A percentile compares a stretch with the other conserved stretches of the same genome.
Evolutionary conservation across 2,113 vertebrate species (phyloP).

Genomic region (Oncorhynchus keta): DNA sequence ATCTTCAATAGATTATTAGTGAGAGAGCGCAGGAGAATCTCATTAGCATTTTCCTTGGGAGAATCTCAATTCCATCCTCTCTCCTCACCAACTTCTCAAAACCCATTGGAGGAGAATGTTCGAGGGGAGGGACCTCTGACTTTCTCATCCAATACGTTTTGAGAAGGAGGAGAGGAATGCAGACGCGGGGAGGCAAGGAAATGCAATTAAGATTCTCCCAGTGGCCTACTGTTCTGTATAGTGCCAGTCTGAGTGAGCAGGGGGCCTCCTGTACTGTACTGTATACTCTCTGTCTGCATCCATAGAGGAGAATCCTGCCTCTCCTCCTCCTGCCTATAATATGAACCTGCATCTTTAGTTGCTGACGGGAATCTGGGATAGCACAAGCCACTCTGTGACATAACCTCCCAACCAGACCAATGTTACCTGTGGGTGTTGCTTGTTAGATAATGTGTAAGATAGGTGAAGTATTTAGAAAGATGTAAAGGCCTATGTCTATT

Average conservation of each 20-base stretch:
- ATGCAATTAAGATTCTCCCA: too few relatives aligned
- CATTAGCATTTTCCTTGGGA: too few relatives aligned
- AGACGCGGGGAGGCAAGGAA: too few relatives aligned
- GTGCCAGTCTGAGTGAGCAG: neutral
- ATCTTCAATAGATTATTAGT: conserved; percentile 24
- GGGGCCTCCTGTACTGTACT: conserved; percentile 6
- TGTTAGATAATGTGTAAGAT: conserved; percentile 20
- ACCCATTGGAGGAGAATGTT: too few relatives aligned
- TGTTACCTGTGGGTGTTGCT: conserved; percentile 20
- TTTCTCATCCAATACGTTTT: too few relatives aligned
- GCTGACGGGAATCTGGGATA: conserved; percentile 33
- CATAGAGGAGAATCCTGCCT: conserved; percentile 21
- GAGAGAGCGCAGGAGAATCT: neutral
- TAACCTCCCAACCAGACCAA: conserved; percentile 6
- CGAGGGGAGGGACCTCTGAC: too few relatives aligned
- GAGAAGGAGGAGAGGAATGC: too few relatives aligned
- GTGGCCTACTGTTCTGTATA: too few relatives aligned
- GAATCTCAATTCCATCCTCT: too few relatives aligned
- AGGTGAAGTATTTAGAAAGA: conserved; percentile 23
- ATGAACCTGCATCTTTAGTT: conserved; percentile 48
- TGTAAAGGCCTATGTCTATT: conserved; percentile 57
- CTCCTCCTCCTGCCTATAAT: conserved; percentile 46
- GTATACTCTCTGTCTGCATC: conserved; percentile 19
- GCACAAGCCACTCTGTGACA: conserved; percentile 8
- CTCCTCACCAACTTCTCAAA: too few relatives aligned